phyloP scores from a whole-genome alignment of 2,113 vertebrate genomes.

The Pygoscelis adeliae region DNA sequence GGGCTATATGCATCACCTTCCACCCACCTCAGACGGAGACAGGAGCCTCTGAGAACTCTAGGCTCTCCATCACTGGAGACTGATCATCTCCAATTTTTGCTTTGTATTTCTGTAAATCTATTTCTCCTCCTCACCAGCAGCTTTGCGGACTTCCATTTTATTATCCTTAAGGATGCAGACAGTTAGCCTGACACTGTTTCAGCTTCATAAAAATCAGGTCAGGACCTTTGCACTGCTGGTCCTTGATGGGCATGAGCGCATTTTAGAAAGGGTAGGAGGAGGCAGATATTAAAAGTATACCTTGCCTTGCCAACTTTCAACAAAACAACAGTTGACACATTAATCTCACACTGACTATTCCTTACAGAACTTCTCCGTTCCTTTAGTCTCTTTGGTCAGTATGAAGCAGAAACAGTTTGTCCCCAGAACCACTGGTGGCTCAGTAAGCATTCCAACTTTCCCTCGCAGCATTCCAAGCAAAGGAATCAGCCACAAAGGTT shows the following conservation, averaged over 20 bases:
- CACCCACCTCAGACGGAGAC: background rate
- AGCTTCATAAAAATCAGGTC: background rate
- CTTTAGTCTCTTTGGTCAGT: background rate
- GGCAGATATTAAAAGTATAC: background rate
- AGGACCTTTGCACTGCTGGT: background rate
- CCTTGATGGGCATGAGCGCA: background rate
- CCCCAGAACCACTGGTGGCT: background rate
- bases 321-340: background rate
- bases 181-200: background rate
- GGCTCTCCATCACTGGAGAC: background rate
- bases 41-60: background rate
- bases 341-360: background rate
- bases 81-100: background rate
- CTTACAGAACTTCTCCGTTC: background rate
- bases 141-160: background rate
- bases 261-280: background rate
- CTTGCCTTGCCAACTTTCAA: background rate
- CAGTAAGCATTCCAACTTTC: slow-evolving; percentile 19
- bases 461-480: background rate
- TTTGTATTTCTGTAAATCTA: background rate
- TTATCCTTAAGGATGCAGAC: background rate
- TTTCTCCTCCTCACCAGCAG: background rate
- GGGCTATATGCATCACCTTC: background rate
- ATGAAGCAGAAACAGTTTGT: background rate
- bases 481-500: background rate